Conservation (phyloP, 2,888 invertebrate species). For the Melieria omissa region DNA sequence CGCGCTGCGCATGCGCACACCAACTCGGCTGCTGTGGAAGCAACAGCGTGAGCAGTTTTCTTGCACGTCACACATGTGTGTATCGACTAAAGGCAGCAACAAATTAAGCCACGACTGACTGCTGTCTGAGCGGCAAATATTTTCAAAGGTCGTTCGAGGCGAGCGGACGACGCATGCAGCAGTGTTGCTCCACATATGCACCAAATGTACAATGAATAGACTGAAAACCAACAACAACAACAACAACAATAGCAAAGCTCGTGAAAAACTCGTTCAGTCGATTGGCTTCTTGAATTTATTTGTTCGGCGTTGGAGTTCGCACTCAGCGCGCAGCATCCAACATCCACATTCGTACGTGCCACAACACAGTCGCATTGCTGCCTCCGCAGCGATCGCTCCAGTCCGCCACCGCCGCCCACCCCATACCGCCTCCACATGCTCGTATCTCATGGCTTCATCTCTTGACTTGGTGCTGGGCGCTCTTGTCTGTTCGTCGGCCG, state of each 20-base stretch:
- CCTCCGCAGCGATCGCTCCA: too few relatives aligned
- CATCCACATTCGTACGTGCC: neutral
- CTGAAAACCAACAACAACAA: too few relatives aligned
- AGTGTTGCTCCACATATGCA: constrained; percentile 11
- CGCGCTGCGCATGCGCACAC: constrained; percentile 2
- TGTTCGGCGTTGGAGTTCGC: too few relatives aligned
- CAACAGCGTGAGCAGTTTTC: too few relatives aligned
- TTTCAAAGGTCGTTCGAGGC: constrained; percentile 51
- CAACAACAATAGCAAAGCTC: too few relatives aligned
- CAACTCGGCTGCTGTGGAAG: neutral
- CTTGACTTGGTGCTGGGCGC: neutral
- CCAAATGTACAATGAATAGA: too few relatives aligned
- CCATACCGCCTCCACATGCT: neutral
- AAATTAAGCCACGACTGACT: constrained; percentile 14
- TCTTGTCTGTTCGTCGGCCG: neutral
- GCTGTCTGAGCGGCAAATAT: constrained; percentile 44
- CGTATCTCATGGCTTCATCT: constrained; percentile 32
- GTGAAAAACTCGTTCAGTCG: too few relatives aligned
- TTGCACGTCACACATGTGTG: neutral
- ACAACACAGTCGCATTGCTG: neutral
- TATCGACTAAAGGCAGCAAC: constrained; percentile 8
- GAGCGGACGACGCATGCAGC: constrained; percentile 28
- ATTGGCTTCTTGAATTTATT: too few relatives aligned
- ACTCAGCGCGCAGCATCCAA: neutral
- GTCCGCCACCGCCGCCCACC: too few relatives aligned